These are phyloP conservation scores for Herpetotheres cachinnans DNA, from an alignment of 2,113 vertebrate genomes.

Conservation along the genomic window DNA sequence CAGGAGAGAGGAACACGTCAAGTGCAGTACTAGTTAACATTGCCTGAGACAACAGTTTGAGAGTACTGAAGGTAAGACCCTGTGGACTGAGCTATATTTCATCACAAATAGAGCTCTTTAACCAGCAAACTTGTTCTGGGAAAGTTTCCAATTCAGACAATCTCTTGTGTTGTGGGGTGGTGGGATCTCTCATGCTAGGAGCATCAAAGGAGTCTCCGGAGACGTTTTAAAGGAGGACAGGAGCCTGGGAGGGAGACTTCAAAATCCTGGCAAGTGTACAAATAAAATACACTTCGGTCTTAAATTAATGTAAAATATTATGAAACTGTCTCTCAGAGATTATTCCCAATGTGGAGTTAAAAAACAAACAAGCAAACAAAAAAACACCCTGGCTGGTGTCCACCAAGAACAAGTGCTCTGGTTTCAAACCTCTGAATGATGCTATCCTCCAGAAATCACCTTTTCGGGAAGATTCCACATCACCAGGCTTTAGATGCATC, in stretches of 20 bases:
- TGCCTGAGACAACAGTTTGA: neutral
- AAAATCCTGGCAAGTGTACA: constrained; percentile 69
- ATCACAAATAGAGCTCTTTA: constrained; percentile 47
- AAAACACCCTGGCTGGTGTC: constrained; percentile 3
- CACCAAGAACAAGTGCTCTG: constrained; percentile 25
- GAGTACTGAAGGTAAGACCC: constrained; percentile 45
- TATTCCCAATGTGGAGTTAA: constrained; percentile 46
- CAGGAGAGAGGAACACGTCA: neutral
- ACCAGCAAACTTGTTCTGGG: constrained; percentile 63
- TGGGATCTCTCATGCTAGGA: constrained; percentile 68
- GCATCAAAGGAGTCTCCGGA: constrained; percentile 63
- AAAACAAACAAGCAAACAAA: constrained; percentile 42
- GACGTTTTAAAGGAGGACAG: constrained; percentile 47
- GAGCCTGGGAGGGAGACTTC: constrained; percentile 56
- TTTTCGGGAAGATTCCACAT: neutral
- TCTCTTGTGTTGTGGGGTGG: constrained; percentile 29
- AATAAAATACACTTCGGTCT: constrained; percentile 66
- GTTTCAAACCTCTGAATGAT: neutral
- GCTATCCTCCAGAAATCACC: neutral
- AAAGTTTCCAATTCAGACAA: constrained; percentile 59
- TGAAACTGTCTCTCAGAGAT: constrained; percentile 53
- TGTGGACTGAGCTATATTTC: constrained; percentile 33
- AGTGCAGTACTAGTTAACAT: neutral
- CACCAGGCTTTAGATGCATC: neutral
- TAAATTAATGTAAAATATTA: constrained; percentile 63